Base-by-base conservation (phyloP, 2,113 vertebrate genomes). In the Actenoides lindsayi region DNA sequence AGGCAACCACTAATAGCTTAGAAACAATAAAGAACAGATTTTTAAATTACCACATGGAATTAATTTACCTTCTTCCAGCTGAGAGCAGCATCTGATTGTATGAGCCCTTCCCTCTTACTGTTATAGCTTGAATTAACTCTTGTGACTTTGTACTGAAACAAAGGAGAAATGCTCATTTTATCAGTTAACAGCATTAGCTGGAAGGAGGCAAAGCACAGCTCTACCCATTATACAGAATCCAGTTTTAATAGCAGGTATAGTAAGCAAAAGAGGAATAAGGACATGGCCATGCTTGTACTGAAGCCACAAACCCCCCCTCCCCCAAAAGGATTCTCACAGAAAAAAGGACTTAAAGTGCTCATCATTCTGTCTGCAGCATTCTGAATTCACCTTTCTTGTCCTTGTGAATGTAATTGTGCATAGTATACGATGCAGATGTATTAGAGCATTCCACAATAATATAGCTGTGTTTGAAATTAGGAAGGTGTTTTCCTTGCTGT, bases 1-100 rank as follows among this genome's bases (percentile, higher is more conserved):
- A 94, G 27, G 73, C 54, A 95, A 68, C 51, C 92, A 56, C 80
- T 68, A 94, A 87, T 91, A 91, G 77, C 77, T 84, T 87, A 96
- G 83, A 93, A 96, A 94, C 76, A 95, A 84, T 93, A 95, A 96
- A 24, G 77, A 94, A 79, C 77, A 97, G 89, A 94, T 93, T 96
- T 97, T 89, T 73, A 94, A 96, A 94, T 96, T 93, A 84, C 81
- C 87, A 79, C 93, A 89, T 95, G 93, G 94, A 94, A 94, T 33
- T 84, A 4, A 89, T 95, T 96, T 94, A 82, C 87, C 48, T 89
- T 69, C 30, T 94, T 44, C 93, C 91, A 89, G 79, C 83, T 92
- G 92, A 83, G 93, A 94, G 83, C 76, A 78, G 39, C 37, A 1
- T 87, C 80, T 89, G 73, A 92, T 79, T 95, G 10, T 30, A 68